phyloP scores from a whole-genome alignment of 2,888 invertebrate genomes.

The Chymomyza amoena region DNA sequence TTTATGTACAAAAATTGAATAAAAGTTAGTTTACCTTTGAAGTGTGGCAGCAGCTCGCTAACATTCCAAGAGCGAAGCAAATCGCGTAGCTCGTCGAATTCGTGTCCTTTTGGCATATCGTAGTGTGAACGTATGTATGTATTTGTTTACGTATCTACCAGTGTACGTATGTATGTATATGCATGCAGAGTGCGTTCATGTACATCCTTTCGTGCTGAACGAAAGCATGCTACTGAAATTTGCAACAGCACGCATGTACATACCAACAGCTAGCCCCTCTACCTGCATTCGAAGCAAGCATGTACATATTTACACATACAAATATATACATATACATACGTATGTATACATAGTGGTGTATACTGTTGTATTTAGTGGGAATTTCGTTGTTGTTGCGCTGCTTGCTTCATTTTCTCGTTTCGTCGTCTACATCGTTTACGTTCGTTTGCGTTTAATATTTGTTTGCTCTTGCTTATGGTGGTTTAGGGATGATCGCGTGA shows the following conservation, averaged over 20 bases:
- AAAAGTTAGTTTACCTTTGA: constrained; percentile 52
- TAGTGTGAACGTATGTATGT: not conserved
- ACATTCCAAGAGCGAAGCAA: constrained; percentile 60
- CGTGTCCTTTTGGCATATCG: not conserved
- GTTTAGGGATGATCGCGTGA: not conserved
- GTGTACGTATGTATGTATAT: not conserved
- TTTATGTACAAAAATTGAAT: not conserved
- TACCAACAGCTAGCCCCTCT: not conserved
- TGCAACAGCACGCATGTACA: constrained; percentile 55
- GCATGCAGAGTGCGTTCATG: constrained; percentile 14
- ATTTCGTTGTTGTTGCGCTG: not conserved
- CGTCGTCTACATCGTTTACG: not conserved
- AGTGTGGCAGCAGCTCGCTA: constrained; percentile 56
- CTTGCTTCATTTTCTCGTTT: not conserved
- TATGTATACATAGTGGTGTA: not conserved
- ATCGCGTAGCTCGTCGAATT: constrained; percentile 40
- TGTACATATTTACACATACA: not conserved
- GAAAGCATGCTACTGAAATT: constrained; percentile 64
- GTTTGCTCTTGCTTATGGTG: not conserved
- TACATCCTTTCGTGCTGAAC: constrained; percentile 72
- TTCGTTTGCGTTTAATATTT: not conserved
- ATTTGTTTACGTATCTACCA: no score
- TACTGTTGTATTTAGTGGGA: not conserved
- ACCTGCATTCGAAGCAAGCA: not conserved
- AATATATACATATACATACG: not conserved